phyloP scores from a whole-genome alignment of 30 jellyfish, hydroid and myxozoan genomes.

The Catostylus mosaicus region DNA sequence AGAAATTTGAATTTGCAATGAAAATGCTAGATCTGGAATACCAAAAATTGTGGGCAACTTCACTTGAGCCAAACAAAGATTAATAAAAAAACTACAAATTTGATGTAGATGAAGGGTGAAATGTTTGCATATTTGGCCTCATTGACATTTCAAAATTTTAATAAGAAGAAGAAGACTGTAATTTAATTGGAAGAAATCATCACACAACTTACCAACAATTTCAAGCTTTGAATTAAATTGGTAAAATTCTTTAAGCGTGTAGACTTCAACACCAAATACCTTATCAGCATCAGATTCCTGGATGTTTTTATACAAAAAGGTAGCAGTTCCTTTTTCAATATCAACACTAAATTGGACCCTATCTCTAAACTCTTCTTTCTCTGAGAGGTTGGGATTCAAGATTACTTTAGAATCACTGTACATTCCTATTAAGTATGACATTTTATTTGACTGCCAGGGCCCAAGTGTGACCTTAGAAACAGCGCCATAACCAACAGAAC shows the following conservation, averaged over 20 bases:
- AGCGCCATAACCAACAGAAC: neutral
- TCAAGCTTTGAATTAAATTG: neutral
- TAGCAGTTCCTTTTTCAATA: neutral
- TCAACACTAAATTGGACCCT: slow-evolving; percentile 11
- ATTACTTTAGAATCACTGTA: neutral
- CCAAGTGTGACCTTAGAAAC: neutral
- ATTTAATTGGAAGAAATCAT: neutral
- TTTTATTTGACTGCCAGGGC: neutral
- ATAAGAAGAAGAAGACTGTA: neutral
- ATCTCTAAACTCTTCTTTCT: neutral
- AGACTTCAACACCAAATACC: neutral
- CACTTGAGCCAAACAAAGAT: no score
- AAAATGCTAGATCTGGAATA: no score
- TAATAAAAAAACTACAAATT: no score
- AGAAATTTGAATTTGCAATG: no score
- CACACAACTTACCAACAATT: slow-evolving; percentile 37
- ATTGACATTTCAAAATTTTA: no score
- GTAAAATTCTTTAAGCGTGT: neutral
- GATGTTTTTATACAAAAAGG: slow-evolving; percentile 20
- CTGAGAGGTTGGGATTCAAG: slow-evolving; percentile 5
- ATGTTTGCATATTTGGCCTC: no score
- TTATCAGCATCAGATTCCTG: neutral
- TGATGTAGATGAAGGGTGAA: no score
- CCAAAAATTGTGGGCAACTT: no score
- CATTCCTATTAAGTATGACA: neutral